Conservation (phyloP, 2,113 vertebrate species). For the Equus quagga region DNA sequence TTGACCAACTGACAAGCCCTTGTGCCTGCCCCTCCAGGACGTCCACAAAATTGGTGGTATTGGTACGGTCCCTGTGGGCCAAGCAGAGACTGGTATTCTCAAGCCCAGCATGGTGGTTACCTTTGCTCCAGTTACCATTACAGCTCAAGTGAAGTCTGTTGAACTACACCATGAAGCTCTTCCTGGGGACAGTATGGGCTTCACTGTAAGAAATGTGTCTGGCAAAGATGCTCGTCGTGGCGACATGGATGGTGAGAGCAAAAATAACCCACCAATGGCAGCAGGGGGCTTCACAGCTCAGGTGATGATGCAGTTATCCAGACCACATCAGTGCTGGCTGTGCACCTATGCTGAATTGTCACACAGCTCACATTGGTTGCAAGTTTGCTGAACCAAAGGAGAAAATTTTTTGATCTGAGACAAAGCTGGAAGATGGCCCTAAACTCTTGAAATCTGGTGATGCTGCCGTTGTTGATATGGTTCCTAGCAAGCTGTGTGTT, state of each 20-base stretch:
- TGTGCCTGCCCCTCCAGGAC: neutral
- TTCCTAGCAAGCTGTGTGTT: neutral
- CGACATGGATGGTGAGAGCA: neutral
- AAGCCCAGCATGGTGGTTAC: neutral
- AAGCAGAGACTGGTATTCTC: neutral
- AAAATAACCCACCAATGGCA: neutral
- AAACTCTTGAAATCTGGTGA: neutral
- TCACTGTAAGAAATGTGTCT: neutral
- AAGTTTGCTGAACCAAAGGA: neutral
- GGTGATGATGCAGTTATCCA: neutral
- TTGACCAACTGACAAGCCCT: neutral
- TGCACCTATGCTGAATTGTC: neutral
- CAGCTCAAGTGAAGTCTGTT: neutral
- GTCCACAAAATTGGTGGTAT: neutral
- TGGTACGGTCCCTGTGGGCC: neutral
- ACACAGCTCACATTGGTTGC: neutral
- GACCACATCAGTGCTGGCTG: neutral
- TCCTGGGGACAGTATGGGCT: neutral
- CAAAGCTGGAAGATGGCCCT: neutral
- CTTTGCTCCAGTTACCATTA: neutral
- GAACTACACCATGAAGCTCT: neutral
- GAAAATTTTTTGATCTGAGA: neutral
- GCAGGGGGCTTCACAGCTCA: neutral
- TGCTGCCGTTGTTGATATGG: neutral
- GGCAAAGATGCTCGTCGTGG: neutral